phyloP scores from a whole-genome alignment of 2,888 invertebrate genomes.

The Endomychus coccineus region DNA sequence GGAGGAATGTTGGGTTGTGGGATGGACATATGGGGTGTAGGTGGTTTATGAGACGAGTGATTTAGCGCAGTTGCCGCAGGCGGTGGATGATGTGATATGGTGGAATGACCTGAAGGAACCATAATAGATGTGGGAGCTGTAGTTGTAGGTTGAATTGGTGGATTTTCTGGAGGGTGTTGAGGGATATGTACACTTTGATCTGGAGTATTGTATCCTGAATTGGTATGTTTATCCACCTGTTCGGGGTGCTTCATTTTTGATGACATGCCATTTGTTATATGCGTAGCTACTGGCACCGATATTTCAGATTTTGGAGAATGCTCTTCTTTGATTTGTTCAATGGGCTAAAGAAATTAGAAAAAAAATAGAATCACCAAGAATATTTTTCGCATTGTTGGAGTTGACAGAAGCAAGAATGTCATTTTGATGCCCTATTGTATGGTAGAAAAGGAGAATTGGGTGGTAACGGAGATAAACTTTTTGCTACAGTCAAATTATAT shows the following conservation, averaged over 20 bases:
- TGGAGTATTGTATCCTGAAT: not conserved
- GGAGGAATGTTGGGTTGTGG: conserved; percentile 11
- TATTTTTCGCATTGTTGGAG: not conserved
- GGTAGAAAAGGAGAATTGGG: too few species aligned
- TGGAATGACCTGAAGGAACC: too few species aligned
- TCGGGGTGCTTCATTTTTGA: too few species aligned
- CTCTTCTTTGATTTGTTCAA: conserved; percentile 22
- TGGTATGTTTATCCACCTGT: not conserved
- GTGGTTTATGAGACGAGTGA: not conserved
- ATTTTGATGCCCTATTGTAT: too few species aligned
- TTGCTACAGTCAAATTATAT: too few species aligned
- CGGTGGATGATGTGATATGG: conserved; percentile 20
- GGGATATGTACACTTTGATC: conserved; percentile 16
- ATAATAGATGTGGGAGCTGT: conserved; percentile 17
- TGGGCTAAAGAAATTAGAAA: conserved; percentile 13
- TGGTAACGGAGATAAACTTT: too few species aligned
- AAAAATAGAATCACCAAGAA: conserved; percentile 2
- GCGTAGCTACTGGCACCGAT: conserved; percentile 13
- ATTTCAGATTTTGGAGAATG: conserved; percentile 13
- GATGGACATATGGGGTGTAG: conserved; percentile 7
- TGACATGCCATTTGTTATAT: conserved; percentile 4
- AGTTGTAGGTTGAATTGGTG: conserved; percentile 17
- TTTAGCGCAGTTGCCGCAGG: conserved; percentile 22
- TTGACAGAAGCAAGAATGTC: too few species aligned
- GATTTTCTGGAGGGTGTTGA: conserved; percentile 20